Evolutionary conservation across 2,113 vertebrate species (phyloP), one percentile per base, ranked within the genome.

Genomic region (Urocolius indicus): DNA sequence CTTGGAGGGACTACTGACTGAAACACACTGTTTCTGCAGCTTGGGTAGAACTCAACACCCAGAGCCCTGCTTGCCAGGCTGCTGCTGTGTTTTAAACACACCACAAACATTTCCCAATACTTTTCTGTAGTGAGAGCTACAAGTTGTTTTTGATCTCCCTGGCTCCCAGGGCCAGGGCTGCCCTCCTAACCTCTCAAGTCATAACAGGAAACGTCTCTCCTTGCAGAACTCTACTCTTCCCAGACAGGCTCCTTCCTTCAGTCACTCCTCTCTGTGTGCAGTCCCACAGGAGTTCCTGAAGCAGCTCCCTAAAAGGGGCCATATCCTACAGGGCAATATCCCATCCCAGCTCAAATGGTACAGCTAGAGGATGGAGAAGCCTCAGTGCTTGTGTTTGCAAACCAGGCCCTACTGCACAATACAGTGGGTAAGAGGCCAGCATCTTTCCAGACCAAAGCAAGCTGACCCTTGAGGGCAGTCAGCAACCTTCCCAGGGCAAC

Each of bases 131-230:
- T 1, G 6, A 63, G 26, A 87, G n/a, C 57, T 94, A 66, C 26
- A 54, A 58, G 17, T 10, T 30, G 48, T 11, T 87, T 94, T 92
- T 95, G 65, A 91, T 95, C 27, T 95, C 67, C 65, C 48, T 34
- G 45, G 92, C 95, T 96, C 96, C 88, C 94, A 94, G 90, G 95
- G 63, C 91, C 89, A 52, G 58, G 73, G 93, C 63, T 95, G 95
- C 93, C 89, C 96, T 94, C 51, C 3, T 14, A 23, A 93, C 90
- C 94, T 79, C 78, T 61, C 82, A 89, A 88, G 74, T 90, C 95
- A 95, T 86, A 97, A 97, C 97, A 97, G 96, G 97, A 97, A 97
- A 95, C 65, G 26, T 76, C 65, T 74, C 46, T 87, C 90, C 68
- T 61, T 11, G 34, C 82, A 75, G 63, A 94, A 88, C 69, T 36